Base-by-base conservation (phyloP, 23 tunicate genomes). In the Diplosoma virens region DNA sequence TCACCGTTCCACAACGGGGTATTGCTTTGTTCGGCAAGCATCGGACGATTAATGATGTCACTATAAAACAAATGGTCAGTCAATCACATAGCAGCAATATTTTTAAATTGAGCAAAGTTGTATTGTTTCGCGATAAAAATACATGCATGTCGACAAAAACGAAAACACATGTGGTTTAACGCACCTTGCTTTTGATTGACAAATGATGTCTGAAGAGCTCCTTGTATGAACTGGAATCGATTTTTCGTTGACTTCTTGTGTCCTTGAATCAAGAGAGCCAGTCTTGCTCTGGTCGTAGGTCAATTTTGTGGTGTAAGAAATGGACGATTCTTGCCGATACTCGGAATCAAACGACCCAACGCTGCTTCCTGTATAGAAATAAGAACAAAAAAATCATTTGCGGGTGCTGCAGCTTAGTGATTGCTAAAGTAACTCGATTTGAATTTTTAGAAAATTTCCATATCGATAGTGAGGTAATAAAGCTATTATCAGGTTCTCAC, bases 311-410 rank as follows among this genome's bases (percentile, higher is more conserved):
- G 79, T 32, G 33, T 52, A 67, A 53, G 37, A 74, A 0, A 36
- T 53, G 21, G 90, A 73, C 20, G 64, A 41, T 18, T 53, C 66
- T 58, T 76, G 71, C 16, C 97, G 93, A 54, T 85, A 86, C 45
- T 92, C 97, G 0, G 97, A 81, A 52, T 92, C 97, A 54, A 92
- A 85, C 16, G 97, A 92, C 0, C 97, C 97, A 32, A 92, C 97
- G 79, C 97, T 92, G 73, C 97, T 92, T 48, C 97, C 97, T 92
- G 93, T 3, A 65, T n/a, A n/a, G n/a, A n/a, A n/a, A n/a, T n/a
- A n/a, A n/a, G n/a, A 61, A 31, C 26, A 63, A 52, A 5, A 20
- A 71, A 16, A n/a, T n/a, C n/a, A n/a, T n/a, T n/a, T n/a, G n/a
- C 31, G 59, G 20, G 58, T 22, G 24, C 59, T 11, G 14, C n/a